These are phyloP conservation scores for Luperina testacea DNA, from an alignment of 2,888 invertebrate species.

Conservation along the genomic window DNA sequence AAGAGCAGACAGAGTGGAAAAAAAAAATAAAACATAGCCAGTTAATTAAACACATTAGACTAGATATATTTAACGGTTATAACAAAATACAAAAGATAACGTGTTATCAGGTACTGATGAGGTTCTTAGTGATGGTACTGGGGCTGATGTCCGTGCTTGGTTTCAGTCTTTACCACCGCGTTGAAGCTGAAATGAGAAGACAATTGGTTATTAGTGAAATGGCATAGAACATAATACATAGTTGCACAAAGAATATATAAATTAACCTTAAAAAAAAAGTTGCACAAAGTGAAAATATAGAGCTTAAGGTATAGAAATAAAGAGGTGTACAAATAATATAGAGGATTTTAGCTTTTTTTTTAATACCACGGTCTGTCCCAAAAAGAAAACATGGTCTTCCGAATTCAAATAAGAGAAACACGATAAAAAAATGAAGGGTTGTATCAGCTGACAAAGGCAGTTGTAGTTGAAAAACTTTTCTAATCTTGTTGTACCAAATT, in stretches of 20 bases:
- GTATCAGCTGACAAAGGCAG: too few species aligned
- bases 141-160: constrained; percentile 59
- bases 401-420: neutral
- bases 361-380: too few species aligned
- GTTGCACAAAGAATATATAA: neutral
- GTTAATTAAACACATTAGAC: constrained; percentile 50
- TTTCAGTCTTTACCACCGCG: constrained; percentile 83
- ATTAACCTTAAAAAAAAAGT: too few species aligned
- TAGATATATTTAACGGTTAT: constrained; percentile 57
- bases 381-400: neutral
- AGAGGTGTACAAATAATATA: neutral
- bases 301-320: neutral
- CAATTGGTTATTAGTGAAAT: neutral
- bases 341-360: neutral
- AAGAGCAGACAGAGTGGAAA: neutral
- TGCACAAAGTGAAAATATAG: neutral
- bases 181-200: constrained; percentile 81
- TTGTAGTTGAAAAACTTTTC: neutral
- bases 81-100: constrained; percentile 48
- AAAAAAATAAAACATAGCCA: constrained; percentile 11
- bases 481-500: neutral
- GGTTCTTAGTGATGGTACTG: constrained; percentile 70
- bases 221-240: neutral
- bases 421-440: neutral
- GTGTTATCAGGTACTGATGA: constrained; percentile 32